These are phyloP conservation scores for Villa cingulata DNA, from an alignment of 2,888 invertebrate species.

Conservation along the genomic window DNA sequence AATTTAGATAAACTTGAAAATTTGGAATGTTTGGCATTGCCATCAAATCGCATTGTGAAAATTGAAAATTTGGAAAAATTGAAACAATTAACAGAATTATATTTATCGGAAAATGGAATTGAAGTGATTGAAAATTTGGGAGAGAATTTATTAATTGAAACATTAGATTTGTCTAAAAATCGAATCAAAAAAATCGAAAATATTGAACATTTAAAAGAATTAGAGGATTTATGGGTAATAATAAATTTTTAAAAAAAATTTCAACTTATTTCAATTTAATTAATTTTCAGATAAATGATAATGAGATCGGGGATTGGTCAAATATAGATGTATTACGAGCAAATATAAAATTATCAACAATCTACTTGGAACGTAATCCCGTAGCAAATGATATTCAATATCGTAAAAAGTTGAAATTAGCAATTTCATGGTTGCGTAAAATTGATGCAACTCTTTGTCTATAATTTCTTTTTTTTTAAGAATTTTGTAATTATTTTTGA, in stretches of 20 bases:
- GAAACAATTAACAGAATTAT: slow-evolving; percentile 67
- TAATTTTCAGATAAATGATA: slow-evolving; percentile 71
- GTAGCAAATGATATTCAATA: slow-evolving; percentile 73
- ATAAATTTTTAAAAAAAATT: slow-evolving; percentile 1
- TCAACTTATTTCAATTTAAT: slow-evolving; percentile 5
- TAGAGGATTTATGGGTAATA: slow-evolving; percentile 92
- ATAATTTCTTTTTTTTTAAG: too few species aligned
- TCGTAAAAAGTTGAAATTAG: slow-evolving; percentile 76
- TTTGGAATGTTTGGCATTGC: slow-evolving; percentile 71
- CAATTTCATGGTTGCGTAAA: slow-evolving; percentile 69
- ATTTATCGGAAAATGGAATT: slow-evolving; percentile 88
- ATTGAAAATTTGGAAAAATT: slow-evolving; percentile 74
- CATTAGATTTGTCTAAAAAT: slow-evolving; percentile 84
- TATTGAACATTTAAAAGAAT: slow-evolving; percentile 54
- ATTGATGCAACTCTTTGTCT: slow-evolving; percentile 87
- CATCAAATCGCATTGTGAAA: slow-evolving; percentile 76
- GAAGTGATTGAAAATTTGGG: slow-evolving; percentile 62
- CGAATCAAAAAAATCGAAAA: slow-evolving; percentile 67
- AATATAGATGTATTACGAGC: slow-evolving; percentile 58
- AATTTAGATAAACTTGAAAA: slow-evolving; percentile 60
- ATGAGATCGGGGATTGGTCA: slow-evolving; percentile 72
- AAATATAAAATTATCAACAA: slow-evolving; percentile 58
- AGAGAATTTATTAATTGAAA: slow-evolving; percentile 55
- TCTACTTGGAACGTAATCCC: slow-evolving; percentile 92
- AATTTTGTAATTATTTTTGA: too few species aligned